Evolutionary conservation across 2,888 invertebrate species (phyloP), one percentile per base, ranked within the genome.

Genomic region (Ormyrus labotus): DNA sequence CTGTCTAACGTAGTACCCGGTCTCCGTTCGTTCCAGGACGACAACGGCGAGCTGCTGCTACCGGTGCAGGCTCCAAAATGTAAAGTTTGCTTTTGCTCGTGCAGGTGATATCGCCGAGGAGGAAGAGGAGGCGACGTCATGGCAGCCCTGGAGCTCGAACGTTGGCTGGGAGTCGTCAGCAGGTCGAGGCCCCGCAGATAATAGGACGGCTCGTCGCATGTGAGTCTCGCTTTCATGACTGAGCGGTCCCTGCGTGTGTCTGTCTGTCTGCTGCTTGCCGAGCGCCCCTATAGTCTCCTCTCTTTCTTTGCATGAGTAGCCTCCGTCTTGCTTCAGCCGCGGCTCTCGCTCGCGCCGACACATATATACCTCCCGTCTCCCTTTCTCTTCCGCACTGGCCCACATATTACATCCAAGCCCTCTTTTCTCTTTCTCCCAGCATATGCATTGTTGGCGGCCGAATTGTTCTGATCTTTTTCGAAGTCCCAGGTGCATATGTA

Each of bases 151-250:
- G 34, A 34, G 34, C 34, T 34, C 34, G 34, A 65, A 47, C 64
- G 57, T 57, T 57, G 73, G 55, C 57, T 34, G 34, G 34, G 34
- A 34, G 11, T 34, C 58, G 51, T 67, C 58, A 47, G 58, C 51
- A 60, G 70, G n/a, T n/a, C 19, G 19, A 67, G 67, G 51, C 58
- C 60, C 45, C 67, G 74, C 34, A 75, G 65, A 75, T 75, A 75
- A 60, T 6, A 67, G 60, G 47, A 13, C 63, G 13, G 34, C 57
- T 47, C 60, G 67, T 67, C 58, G 55, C 67, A 75, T 75, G 74
- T 75, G 60, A 75, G 74, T 75, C 11, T 47, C 6, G 9, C 63
- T 34, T 34, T 34, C 34, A 4, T 34, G 34, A 34, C 34, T 34
- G 34, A 34, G 45, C 11, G 13, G 13, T 71, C 60, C n/a, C 19